phyloP scores from a whole-genome alignment of 2,113 vertebrate genomes.

The Pterocles orientalis region DNA sequence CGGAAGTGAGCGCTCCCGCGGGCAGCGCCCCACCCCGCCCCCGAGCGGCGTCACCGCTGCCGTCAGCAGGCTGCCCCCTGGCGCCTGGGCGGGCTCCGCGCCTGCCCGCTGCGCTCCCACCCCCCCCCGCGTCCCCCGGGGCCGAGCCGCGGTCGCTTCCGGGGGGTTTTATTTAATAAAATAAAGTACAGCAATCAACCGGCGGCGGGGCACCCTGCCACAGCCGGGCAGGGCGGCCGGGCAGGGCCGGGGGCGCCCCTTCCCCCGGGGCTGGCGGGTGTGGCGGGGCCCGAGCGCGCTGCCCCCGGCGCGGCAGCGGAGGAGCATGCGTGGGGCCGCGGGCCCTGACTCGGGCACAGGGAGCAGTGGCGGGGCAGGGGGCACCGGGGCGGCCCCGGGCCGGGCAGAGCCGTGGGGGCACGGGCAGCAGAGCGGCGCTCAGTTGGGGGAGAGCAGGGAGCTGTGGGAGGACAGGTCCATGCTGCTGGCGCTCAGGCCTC shows the following conservation, averaged over 20 bases:
- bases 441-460: slow-evolving; percentile 68
- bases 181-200: too few species aligned
- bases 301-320: not conserved
- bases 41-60: rapidly evolving
- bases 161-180: too few species aligned
- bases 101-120: too few species aligned
- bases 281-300: not conserved
- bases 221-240: too few species aligned
- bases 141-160: too few species aligned
- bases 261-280: too few species aligned
- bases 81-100: too few species aligned
- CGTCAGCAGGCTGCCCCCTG: not conserved
- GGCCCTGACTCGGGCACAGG: not conserved
- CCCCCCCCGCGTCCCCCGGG: too few species aligned
- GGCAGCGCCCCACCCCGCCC: slow-evolving; percentile 75
- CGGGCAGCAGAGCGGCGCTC: not conserved
- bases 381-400: not conserved
- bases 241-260: too few species aligned
- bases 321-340: not conserved
- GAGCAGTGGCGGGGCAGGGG: not conserved
- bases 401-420: not conserved
- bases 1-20: slow-evolving; percentile 32
- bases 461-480: slow-evolving; percentile 73
- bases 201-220: too few species aligned
- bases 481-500: slow-evolving; percentile 73